Conservation (phyloP, 1,140 invertebrate species). For the Neuroterus valhalla region DNA sequence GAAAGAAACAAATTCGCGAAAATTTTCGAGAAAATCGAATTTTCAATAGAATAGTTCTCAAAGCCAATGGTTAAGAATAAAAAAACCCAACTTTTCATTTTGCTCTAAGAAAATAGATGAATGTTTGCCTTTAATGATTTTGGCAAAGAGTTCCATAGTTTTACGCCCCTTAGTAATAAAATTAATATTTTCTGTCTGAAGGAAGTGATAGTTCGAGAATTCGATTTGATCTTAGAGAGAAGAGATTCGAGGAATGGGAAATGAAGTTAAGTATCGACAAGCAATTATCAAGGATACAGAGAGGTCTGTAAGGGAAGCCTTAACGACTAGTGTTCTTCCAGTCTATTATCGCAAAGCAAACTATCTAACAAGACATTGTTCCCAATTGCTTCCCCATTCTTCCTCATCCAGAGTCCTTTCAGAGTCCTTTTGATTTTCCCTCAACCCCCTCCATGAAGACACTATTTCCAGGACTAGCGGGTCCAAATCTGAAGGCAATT, state of each 20-base stretch:
- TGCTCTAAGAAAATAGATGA: no score
- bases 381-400: conserved; percentile 67
- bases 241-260: not conserved
- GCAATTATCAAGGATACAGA: conserved; percentile 15
- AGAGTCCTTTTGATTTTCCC: conserved; percentile 10
- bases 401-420: conserved; percentile 37
- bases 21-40: no score
- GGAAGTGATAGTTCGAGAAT: no score
- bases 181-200: no score
- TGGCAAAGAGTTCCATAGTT: no score
- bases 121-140: no score
- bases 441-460: conserved; percentile 40
- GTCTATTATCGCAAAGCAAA: conserved; percentile 69
- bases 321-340: conserved; percentile 62
- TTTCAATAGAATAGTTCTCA: no score
- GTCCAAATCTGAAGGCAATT: conserved; percentile 62
- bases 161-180: no score
- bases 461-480: conserved; percentile 50
- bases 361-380: conserved; percentile 72
- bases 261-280: not conserved
- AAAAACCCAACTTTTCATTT: no score
- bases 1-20: no score
- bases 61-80: no score
- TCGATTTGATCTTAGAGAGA: no score
- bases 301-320: conserved; percentile 48